These are phyloP conservation scores for Lophotriccus pileatus DNA, from an alignment of 2,797 vertebrate species.

Conservation along the genomic window DNA sequence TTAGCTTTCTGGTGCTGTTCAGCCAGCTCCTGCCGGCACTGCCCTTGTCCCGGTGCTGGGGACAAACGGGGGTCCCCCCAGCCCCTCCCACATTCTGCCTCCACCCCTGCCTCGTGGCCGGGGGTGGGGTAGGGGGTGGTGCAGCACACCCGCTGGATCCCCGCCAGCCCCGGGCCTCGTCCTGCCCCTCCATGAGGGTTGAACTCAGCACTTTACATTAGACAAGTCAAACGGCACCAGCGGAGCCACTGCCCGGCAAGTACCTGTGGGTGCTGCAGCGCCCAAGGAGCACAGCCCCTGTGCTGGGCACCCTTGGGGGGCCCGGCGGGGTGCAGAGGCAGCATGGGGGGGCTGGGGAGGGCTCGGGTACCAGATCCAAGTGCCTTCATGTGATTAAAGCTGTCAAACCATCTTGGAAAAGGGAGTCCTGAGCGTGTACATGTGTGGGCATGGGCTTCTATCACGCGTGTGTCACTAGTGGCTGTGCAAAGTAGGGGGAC, in stretches of 20 bases:
- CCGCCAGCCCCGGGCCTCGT: not conserved
- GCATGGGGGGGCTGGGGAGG: not conserved
- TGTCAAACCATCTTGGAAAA: slow-evolving; percentile 38
- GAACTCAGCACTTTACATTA: slow-evolving; percentile 59
- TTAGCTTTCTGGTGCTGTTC: slow-evolving; percentile 5
- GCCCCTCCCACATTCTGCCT: not conserved
- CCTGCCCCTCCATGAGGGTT: not conserved
- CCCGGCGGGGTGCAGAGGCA: not conserved
- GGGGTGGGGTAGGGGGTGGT: not conserved
- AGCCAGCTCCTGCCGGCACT: not conserved
- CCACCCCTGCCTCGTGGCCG: not conserved
- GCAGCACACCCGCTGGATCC: not conserved
- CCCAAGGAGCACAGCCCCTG: accelerated
- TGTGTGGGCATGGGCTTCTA: accelerated
- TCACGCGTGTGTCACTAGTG: accelerated
- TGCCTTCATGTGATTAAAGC: slow-evolving; percentile 61
- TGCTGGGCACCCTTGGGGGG: not conserved
- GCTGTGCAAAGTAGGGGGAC: accelerated
- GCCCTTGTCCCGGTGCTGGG: not conserved
- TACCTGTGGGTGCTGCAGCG: not conserved
- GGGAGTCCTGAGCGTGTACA: not conserved
- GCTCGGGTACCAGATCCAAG: slow-evolving; percentile 49
- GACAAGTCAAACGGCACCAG: slow-evolving; percentile 36
- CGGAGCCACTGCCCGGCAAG: not conserved
- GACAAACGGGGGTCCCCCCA: not conserved